These are phyloP conservation scores for Empidonax alnorum DNA, from an alignment of 2,113 vertebrate species.

Conservation along the genomic window DNA sequence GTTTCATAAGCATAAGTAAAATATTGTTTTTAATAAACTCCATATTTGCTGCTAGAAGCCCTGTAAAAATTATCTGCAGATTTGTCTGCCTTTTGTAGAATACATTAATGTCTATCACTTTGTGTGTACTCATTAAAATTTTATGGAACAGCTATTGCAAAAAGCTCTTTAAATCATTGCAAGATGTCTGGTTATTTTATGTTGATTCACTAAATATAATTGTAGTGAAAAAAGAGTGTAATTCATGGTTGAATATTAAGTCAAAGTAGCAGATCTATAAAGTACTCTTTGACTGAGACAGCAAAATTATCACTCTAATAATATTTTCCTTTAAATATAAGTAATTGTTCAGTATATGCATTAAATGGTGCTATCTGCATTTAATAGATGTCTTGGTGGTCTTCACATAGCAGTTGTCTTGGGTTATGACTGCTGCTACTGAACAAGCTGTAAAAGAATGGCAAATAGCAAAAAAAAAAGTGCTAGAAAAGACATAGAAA, in stretches of 20 bases:
- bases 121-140: slow-evolving; percentile 65
- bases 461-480: background rate
- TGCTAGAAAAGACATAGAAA: background rate
- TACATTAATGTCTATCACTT: slow-evolving; percentile 39
- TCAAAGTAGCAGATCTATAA: background rate
- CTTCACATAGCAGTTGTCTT: background rate
- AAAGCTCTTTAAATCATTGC: slow-evolving; percentile 62
- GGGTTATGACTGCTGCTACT: background rate
- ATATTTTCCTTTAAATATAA: background rate
- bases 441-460: background rate
- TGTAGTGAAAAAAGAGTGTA: background rate
- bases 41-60: background rate
- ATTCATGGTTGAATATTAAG: slow-evolving; percentile 4
- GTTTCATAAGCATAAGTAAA: slow-evolving; percentile 36
- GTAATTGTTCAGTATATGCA: background rate
- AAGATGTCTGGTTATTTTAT: slow-evolving; percentile 46
- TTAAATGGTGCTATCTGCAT: background rate
- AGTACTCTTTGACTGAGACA: background rate
- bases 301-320: background rate
- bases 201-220: slow-evolving; percentile 23
- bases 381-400: background rate
- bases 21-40: slow-evolving; percentile 68
- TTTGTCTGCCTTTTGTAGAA: slow-evolving; percentile 10
- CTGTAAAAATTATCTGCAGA: slow-evolving; percentile 34
- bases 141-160: slow-evolving; percentile 49